Conservation (phyloP, 2,113 vertebrate genomes). For the Marmota monax region DNA sequence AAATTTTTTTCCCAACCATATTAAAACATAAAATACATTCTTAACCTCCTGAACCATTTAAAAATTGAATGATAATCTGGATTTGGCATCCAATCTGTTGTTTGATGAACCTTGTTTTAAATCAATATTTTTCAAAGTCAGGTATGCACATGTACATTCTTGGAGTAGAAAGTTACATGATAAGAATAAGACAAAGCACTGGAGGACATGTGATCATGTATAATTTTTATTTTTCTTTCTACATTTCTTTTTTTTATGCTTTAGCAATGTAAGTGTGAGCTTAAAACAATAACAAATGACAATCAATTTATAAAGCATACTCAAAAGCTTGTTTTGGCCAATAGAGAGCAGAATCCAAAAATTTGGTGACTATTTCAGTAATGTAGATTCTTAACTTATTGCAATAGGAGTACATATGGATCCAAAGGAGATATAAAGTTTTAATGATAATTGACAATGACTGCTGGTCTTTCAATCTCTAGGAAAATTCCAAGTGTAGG, state of each 20-base stretch:
- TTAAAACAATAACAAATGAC: background rate
- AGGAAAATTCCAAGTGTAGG: background rate
- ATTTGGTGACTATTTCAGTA: background rate
- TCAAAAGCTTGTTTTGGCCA: background rate
- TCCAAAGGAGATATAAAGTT: background rate
- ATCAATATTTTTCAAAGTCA: background rate
- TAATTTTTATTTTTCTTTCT: background rate
- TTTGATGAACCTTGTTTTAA: background rate
- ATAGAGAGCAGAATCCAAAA: background rate
- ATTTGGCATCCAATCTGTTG: background rate
- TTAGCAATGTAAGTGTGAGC: background rate
- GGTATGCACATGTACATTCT: background rate
- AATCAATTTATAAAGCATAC: background rate
- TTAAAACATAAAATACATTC: background rate
- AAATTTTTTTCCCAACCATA: background rate
- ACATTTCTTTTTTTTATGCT: background rate
- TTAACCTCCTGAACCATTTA: background rate
- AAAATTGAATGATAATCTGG: background rate
- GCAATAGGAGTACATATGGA: background rate
- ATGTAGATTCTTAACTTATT: background rate
- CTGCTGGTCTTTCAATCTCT: background rate
- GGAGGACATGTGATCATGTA: background rate
- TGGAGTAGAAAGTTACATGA: background rate
- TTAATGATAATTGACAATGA: background rate
- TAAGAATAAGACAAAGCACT: background rate